Base-by-base conservation (phyloP, 2,888 invertebrate genomes). In the Eupithecia insigniata region DNA sequence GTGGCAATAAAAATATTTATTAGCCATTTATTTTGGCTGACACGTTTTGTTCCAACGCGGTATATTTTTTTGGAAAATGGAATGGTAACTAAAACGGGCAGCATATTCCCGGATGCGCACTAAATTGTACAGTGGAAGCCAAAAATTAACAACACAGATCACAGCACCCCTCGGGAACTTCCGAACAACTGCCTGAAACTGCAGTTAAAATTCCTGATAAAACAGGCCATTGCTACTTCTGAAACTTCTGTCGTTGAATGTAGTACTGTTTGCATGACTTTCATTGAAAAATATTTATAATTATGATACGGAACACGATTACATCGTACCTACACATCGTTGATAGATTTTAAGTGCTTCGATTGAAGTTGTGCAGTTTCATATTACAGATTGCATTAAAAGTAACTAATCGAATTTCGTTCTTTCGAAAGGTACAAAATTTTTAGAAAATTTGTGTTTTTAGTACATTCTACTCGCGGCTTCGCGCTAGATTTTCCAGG, bases 101-200 rank as follows among this genome's bases (percentile, higher is more conserved):
- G 58, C 58, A 32, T 62, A 69, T 67, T 67, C 69, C 66, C 72
- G 62, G 36, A 66, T 28, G 69, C n/a, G 36, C 67, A 73, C 64
- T 70, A 70, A 68, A 73, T 61, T 70, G 26, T 65, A 36, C 43
- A 22, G n/a, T 64, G 14, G 46, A 22, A 26, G 18, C 65, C 36
- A 73, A 70, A 73, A 68, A 61, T 68, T 51, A 68, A 67, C 34
- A 69, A 22, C 51, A 58, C 34, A 43, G 34, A 65, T 14, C 61
- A n/a, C 66, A 22, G 28, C 22, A 43, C 60, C 46, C 67, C 69
- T 28, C 18, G 68, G 60, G 51, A 46, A 67, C 36, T 28, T 32
- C 43, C 32, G 68, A 62, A 66, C 46, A 46, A 46, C 26, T 58
- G 70, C 71, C 78, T 80, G 77, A 81, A 82, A 81, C 75, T 78